A percentile compares a stretch with the other conserved stretches of the same genome.
phyloP scores from a whole-genome alignment of 2,113 vertebrate species.

The Nymphicus hollandicus region DNA sequence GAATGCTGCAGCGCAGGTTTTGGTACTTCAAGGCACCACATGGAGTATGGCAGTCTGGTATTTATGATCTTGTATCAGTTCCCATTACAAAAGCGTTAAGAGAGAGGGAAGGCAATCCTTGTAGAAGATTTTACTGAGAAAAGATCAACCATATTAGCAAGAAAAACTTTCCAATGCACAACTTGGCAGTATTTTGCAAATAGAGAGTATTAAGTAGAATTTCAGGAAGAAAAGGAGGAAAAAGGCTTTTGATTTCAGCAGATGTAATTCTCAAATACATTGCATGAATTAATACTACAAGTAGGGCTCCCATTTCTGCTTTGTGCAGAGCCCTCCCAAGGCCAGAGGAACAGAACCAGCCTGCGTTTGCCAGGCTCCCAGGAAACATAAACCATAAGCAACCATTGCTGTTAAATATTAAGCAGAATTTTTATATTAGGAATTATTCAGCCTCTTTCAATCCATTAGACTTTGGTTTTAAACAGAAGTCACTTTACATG shows the following conservation, averaged over 20 bases:
- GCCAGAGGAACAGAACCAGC: background rate
- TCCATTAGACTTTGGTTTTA: background rate
- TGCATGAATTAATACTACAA: background rate
- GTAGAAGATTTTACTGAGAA: background rate
- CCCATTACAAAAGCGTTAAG: background rate
- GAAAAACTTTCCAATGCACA: background rate
- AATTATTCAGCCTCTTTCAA: background rate
- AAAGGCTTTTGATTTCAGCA: background rate
- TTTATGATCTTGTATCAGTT: background rate
- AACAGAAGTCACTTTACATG: background rate
- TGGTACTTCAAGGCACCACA: background rate
- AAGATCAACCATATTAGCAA: background rate
- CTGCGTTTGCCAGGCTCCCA: background rate
- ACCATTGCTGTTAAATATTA: background rate
- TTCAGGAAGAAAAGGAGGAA: background rate
- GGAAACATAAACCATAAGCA: background rate
- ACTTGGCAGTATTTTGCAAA: background rate
- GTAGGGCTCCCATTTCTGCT: background rate
- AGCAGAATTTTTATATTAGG: background rate
- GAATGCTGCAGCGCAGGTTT: background rate
- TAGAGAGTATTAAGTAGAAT: background rate
- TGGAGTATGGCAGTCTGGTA: background rate
- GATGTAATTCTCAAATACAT: background rate
- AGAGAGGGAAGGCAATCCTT: background rate
- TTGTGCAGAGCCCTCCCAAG: background rate